Base-by-base conservation (phyloP, 1,140 invertebrate genomes). In the Sminthurinus signatus region DNA sequence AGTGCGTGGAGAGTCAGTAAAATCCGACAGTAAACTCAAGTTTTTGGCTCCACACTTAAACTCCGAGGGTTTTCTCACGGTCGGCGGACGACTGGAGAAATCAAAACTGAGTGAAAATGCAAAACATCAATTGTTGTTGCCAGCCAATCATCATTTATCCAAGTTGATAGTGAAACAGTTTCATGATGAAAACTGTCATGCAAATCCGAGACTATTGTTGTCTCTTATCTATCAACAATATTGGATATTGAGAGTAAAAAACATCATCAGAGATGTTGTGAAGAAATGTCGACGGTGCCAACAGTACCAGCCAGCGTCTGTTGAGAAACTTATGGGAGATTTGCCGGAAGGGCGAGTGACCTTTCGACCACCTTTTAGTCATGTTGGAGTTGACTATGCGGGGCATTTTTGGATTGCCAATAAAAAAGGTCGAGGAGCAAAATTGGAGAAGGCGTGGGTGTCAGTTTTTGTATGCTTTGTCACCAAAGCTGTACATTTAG, bases 101-200 rank as follows among this genome's bases (percentile, higher is more conserved):
- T 4, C 60, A 73, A 2, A 68, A 67, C 0, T 60, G 61, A 15
- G 56, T 73, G 43, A 62, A 70, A 4, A 68, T 70, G 21, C 29
- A 62, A 77, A 76, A 65, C 75, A 78, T 70, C 78, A 78, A 0
- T 74, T 78, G 21, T 48, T 80, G 21, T 55, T 77, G 46, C 74
- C 75, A 23, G 44, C 65, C 8, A 69, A 72, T 25, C 69, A 76
- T 69, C 56, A 67, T 14, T 52, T 78, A 25, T 72, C 73, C 12
- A 64, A 60, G 8, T 51, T 77, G 29, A 67, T 78, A 1, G 72
- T 78, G 2, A 42, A 67, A 27, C 17, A 74, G 4, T 69, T 72
- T 52, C 75, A 76, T 68, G 5, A 25, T 0, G 60, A 46, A 8
- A 27, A 25, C 2, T 29, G 60, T 17, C 66, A 68, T 48, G 62